Conservation (phyloP, 2,888 invertebrate species). For the Eupithecia centaureata region DNA sequence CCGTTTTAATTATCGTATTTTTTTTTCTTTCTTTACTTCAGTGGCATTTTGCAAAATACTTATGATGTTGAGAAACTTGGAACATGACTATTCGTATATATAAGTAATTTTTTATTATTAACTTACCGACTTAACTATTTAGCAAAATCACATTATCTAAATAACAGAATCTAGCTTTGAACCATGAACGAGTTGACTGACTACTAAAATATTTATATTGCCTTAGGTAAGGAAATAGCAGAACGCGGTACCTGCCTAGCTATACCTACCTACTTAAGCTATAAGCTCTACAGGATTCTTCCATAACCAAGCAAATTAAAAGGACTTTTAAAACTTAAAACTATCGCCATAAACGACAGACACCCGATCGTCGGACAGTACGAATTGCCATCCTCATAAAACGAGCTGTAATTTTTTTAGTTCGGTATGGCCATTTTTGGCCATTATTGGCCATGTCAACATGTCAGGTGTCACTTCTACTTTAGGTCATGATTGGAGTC, state of each 20-base stretch:
- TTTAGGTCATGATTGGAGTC: neutral
- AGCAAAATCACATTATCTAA: too few relatives aligned
- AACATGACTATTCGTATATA: too few relatives aligned
- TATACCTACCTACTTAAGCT: neutral
- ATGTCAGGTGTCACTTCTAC: neutral
- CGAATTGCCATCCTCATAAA: slow-evolving; percentile 14
- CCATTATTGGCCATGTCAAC: neutral
- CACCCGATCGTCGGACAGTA: neutral
- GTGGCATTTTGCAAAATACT: neutral
- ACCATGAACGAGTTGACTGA: neutral
- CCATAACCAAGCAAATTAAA: neutral
- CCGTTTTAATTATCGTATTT: too few relatives aligned
- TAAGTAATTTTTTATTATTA: too few relatives aligned
- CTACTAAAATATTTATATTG: neutral
- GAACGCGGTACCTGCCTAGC: neutral
- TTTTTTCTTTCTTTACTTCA: neutral
- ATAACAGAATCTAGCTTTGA: neutral
- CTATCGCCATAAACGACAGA: neutral
- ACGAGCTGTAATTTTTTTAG: slow-evolving; percentile 34
- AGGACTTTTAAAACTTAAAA: neutral
- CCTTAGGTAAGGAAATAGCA: neutral
- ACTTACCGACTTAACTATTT: too few relatives aligned
- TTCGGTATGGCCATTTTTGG: slow-evolving; percentile 18
- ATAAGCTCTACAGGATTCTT: neutral
- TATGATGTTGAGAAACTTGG: too few relatives aligned